Percentiles rank a stretch among this genome's conserved stretches.
These are phyloP conservation scores for Drosophila infuscata DNA, from an alignment of 2,888 invertebrate genomes.

Conservation along the genomic window DNA sequence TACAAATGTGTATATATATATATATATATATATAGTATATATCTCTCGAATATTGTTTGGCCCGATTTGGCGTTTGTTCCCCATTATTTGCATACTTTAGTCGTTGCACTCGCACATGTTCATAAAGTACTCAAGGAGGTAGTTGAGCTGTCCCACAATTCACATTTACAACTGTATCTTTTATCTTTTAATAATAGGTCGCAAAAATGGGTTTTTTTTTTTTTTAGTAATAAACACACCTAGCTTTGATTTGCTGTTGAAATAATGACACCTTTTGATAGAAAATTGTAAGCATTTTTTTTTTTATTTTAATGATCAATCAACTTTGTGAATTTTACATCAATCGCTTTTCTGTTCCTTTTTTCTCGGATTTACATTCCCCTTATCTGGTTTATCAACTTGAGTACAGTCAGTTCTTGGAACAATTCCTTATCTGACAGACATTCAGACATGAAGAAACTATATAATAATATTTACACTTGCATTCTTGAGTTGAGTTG, in stretches of 20 bases:
- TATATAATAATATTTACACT: neutral
- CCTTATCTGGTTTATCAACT: neutral
- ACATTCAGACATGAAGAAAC: neutral
- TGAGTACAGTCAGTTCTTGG: neutral
- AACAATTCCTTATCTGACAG: too few relatives aligned
- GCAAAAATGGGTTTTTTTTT: neutral
- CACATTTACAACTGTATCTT: conserved; percentile 17
- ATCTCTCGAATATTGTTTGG: conserved; percentile 15
- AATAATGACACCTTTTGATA: neutral
- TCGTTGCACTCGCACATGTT: conserved; percentile 5
- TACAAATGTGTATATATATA: neutral
- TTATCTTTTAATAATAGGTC: conserved; percentile 9
- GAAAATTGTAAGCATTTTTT: neutral
- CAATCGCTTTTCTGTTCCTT: neutral
- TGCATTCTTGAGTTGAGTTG: too few relatives aligned
- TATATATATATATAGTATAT: neutral
- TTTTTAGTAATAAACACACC: neutral
- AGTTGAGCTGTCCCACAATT: neutral
- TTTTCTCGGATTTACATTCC: neutral
- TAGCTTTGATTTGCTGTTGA: neutral
- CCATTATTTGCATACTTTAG: conserved; percentile 21
- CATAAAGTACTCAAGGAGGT: conserved; percentile 2
- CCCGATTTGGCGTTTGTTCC: conserved; percentile 7
- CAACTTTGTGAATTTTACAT: neutral
- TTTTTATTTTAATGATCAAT: neutral